Evolutionary conservation across 2,888 invertebrate genomes (phyloP).

Genomic region (Pterostichus niger): DNA sequence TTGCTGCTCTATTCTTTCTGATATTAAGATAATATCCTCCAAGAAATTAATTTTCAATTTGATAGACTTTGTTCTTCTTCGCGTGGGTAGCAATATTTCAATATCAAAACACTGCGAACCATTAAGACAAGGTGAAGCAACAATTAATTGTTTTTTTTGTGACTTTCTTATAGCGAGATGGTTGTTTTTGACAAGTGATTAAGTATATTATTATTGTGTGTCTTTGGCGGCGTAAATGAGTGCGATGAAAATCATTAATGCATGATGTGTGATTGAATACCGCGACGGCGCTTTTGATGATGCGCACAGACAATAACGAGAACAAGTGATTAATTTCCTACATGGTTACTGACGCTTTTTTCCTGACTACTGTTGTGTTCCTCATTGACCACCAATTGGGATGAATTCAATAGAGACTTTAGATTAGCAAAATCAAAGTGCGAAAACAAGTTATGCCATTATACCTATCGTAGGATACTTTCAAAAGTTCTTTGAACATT

Average conservation of each 20-base stretch:
- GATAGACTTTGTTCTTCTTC: background rate
- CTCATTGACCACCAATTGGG: slow-evolving; percentile 23
- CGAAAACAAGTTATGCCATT: too few species aligned
- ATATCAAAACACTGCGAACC: slow-evolving; percentile 9
- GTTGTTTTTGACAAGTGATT: slow-evolving; percentile 43
- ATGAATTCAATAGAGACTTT: background rate
- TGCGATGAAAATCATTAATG: slow-evolving; percentile 56
- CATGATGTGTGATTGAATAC: slow-evolving; percentile 57
- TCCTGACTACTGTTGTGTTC: slow-evolving; percentile 30
- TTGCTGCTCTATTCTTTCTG: too few species aligned
- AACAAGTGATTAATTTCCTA: slow-evolving; percentile 37
- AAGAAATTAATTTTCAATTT: slow-evolving; percentile 21
- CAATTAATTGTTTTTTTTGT: slow-evolving; percentile 38
- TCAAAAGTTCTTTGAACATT: background rate
- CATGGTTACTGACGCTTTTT: slow-evolving; percentile 3
- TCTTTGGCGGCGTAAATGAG: slow-evolving; percentile 50
- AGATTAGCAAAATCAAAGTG: background rate
- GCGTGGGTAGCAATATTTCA: slow-evolving; percentile 41
- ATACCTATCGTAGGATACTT: too few species aligned
- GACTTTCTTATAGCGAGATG: slow-evolving; percentile 8
- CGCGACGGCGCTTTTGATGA: slow-evolving; percentile 45
- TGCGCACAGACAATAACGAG: slow-evolving; percentile 36
- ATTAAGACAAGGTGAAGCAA: slow-evolving; percentile 26
- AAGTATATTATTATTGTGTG: slow-evolving; percentile 48
- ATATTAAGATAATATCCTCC: too few species aligned